A percentile compares a stretch with the other conserved stretches of the same genome.
These are phyloP conservation scores for Nesogale talazaci DNA, from an alignment of 2,113 vertebrate species.

Conservation along the genomic window DNA sequence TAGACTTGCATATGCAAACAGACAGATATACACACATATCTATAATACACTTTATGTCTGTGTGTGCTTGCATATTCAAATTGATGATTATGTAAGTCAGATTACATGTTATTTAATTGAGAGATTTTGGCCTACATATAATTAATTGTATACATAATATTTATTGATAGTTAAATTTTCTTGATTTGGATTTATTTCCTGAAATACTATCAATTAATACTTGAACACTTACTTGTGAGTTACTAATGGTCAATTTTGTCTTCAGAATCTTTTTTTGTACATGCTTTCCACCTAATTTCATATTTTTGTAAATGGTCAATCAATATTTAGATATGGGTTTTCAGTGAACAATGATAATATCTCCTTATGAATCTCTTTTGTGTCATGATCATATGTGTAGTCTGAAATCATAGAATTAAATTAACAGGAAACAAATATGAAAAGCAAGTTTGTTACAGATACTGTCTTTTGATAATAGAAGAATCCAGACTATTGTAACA, in stretches of 20 bases:
- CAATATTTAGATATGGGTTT: background rate
- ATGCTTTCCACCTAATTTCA: background rate
- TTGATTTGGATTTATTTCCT: background rate
- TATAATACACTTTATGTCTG: too few relatives aligned
- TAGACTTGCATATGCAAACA: too few relatives aligned
- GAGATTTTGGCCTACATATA: too few relatives aligned
- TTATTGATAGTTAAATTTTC: background rate
- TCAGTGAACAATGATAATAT: background rate
- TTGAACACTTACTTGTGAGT: constrained; percentile 23
- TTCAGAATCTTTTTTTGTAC: constrained; percentile 23
- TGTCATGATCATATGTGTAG: background rate
- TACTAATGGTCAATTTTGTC: background rate
- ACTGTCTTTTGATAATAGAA: background rate
- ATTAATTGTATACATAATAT: too few relatives aligned
- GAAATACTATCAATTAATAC: background rate
- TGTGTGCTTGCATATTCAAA: too few relatives aligned
- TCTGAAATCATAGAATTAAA: background rate
- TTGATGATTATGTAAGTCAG: background rate
- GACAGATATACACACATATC: too few relatives aligned
- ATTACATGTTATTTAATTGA: too few relatives aligned
- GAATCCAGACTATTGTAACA: background rate
- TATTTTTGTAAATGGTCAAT: background rate
- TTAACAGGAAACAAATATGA: background rate
- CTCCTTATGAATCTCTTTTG: background rate
- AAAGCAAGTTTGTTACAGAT: background rate